A percentile compares a stretch with the other conserved stretches of the same genome.
These are phyloP conservation scores for Gymnoscopelus microlampas DNA, from an alignment of 2,797 vertebrate species.

Conservation along the genomic window DNA sequence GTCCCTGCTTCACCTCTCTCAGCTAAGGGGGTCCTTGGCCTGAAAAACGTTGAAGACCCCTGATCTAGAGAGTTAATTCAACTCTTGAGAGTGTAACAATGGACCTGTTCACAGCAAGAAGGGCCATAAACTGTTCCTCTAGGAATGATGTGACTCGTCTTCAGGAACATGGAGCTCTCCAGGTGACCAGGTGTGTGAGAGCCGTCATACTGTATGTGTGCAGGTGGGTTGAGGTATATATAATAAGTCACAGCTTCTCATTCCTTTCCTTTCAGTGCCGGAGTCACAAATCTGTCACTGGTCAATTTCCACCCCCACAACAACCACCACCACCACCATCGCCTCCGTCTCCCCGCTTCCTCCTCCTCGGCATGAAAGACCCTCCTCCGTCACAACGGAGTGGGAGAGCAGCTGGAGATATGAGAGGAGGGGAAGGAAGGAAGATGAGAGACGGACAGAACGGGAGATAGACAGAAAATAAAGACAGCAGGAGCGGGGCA, in stretches of 20 bases:
- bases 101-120: neutral
- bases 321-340: slow-evolving; percentile 46
- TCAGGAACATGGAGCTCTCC: slow-evolving; percentile 12
- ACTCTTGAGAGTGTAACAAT: no score
- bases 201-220: slow-evolving; percentile 11
- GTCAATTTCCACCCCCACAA: slow-evolving; percentile 41
- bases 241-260: neutral
- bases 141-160: neutral
- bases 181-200: slow-evolving; percentile 52
- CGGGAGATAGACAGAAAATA: slow-evolving; percentile 2
- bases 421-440: neutral
- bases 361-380: slow-evolving; percentile 48
- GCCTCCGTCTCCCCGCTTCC: slow-evolving; percentile 51
- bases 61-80: no score
- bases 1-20: no score
- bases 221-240: slow-evolving; percentile 30
- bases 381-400: slow-evolving; percentile 27
- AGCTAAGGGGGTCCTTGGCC: no score
- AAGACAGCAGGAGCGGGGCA: slow-evolving; percentile 13
- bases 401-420: neutral
- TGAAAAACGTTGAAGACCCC: no score
- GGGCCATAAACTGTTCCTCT: neutral
- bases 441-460: neutral
- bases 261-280: slow-evolving; percentile 18
- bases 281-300: slow-evolving; percentile 73